Conservation (phyloP, 1,140 invertebrate genomes). For the Hypsibius dujardini region DNA sequence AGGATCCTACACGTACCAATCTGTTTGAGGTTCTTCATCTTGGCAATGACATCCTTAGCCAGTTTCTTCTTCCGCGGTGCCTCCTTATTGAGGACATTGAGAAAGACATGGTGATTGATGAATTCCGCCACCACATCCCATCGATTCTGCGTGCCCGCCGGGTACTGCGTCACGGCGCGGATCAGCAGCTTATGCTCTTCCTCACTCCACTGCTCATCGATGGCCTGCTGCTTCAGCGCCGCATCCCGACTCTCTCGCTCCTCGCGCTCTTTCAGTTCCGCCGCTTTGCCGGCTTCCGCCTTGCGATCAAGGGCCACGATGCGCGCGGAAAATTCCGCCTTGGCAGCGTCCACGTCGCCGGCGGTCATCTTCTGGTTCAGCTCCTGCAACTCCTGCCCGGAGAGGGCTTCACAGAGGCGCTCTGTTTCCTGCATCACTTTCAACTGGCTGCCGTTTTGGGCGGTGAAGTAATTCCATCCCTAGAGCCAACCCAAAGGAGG, state of each 20-base stretch:
- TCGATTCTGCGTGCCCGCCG: slow-evolving; percentile 65
- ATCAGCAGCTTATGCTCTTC: slow-evolving; percentile 70
- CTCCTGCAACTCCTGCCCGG: slow-evolving; percentile 40
- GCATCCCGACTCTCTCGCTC: slow-evolving; percentile 22
- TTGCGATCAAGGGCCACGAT: slow-evolving; percentile 20
- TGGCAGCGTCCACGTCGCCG: slow-evolving; percentile 43
- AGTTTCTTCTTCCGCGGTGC: slow-evolving; percentile 52
- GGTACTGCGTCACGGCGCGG: slow-evolving; percentile 87
- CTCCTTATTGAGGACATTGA: slow-evolving; percentile 62
- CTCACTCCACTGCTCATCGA: slow-evolving; percentile 47
- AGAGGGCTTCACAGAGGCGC: slow-evolving; percentile 1
- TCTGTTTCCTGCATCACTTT: slow-evolving; percentile 15
- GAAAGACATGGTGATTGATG: slow-evolving; percentile 30
- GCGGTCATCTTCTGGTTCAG: slow-evolving; percentile 53
- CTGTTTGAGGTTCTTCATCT: slow-evolving; percentile 70
- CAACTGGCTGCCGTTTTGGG: neutral
- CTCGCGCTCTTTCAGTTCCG: slow-evolving; percentile 23
- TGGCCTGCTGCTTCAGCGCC: slow-evolving; percentile 16
- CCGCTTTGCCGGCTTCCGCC: slow-evolving; percentile 27
- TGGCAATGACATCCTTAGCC: neutral
- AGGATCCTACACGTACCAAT: slow-evolving; percentile 45
- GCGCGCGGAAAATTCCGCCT: slow-evolving; percentile 35
- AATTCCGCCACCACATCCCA: slow-evolving; percentile 53
- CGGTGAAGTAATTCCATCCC: slow-evolving; percentile 4
- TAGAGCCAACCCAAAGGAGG: neutral